Conservation (phyloP, 2,797 vertebrate genomes). For the Bradypodion pumilum region DNA sequence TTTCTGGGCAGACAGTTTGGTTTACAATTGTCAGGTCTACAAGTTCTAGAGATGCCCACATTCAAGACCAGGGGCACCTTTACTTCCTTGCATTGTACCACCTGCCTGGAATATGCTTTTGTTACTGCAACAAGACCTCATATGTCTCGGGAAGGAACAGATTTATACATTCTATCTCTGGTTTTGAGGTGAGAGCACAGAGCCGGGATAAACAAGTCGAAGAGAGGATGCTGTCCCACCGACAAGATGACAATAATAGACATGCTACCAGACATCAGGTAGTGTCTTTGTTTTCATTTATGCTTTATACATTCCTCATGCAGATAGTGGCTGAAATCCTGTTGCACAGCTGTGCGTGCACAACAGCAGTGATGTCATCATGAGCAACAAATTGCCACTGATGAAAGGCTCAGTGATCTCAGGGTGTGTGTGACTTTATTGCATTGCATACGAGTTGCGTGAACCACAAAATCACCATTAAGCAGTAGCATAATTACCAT, state of each 20-base stretch:
- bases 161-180: slow-evolving; percentile 57
- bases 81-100: not conserved
- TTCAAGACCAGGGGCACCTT: not conserved
- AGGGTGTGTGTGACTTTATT: not conserved
- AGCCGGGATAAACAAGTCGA: slow-evolving; percentile 98
- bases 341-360: not conserved
- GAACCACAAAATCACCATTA: no score
- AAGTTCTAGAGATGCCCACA: not conserved
- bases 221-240: slow-evolving; percentile 88
- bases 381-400: no score
- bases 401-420: not conserved
- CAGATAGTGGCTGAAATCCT: not conserved
- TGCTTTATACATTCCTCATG: not conserved
- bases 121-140: not conserved
- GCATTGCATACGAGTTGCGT: no score
- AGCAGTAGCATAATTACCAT: no score
- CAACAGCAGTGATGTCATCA: no score
- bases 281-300: not conserved
- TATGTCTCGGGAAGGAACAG: rapidly evolving
- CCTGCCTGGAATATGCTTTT: not conserved
- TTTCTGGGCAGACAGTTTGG: not conserved
- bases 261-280: slow-evolving; percentile 98
- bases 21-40: not conserved
- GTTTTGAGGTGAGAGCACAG: slow-evolving; percentile 91
- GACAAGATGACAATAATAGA: slow-evolving; percentile 91